Conservation (phyloP, 1,140 invertebrate genomes). For the Drosophila biarmipes region DNA sequence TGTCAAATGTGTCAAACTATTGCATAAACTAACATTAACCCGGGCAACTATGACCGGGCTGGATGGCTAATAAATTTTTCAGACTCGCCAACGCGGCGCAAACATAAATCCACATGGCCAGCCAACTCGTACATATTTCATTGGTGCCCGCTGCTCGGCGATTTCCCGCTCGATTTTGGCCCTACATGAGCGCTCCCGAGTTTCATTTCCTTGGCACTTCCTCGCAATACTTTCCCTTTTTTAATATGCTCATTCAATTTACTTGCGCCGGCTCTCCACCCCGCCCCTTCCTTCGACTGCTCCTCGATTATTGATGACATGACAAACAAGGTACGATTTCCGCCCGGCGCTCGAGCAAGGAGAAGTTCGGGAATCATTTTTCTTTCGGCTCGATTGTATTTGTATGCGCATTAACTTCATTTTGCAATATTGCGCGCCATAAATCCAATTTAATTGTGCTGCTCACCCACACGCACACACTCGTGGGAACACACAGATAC, state of each 20-base stretch:
- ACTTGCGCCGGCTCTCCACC: constrained; percentile 22
- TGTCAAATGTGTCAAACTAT: constrained; percentile 56
- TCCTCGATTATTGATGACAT: constrained; percentile 79
- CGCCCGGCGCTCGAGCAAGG: constrained; percentile 20
- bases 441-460: constrained; percentile 81
- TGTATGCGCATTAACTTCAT: constrained; percentile 80
- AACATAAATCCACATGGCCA: constrained; percentile 69
- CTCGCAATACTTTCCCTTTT: constrained; percentile 71
- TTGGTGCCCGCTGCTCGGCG: constrained; percentile 32
- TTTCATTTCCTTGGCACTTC: constrained; percentile 73
- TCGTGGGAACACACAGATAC: constrained; percentile 12
- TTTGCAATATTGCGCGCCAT: constrained; percentile 78
- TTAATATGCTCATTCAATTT: constrained; percentile 82
- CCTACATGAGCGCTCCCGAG: constrained; percentile 36
- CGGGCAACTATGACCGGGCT: constrained; percentile 31
- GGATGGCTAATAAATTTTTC: constrained; percentile 68
- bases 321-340: constrained; percentile 81
- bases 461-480: constrained; percentile 34
- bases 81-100: constrained; percentile 30
- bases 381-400: constrained; percentile 68
- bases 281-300: background rate
- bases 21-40: constrained; percentile 54
- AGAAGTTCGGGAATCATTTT: constrained; percentile 72
- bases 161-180: constrained; percentile 13
- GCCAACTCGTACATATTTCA: constrained; percentile 70